Conservation (phyloP, 35 echinoderm and acorn worm species). For the Anneissia japonica region DNA sequence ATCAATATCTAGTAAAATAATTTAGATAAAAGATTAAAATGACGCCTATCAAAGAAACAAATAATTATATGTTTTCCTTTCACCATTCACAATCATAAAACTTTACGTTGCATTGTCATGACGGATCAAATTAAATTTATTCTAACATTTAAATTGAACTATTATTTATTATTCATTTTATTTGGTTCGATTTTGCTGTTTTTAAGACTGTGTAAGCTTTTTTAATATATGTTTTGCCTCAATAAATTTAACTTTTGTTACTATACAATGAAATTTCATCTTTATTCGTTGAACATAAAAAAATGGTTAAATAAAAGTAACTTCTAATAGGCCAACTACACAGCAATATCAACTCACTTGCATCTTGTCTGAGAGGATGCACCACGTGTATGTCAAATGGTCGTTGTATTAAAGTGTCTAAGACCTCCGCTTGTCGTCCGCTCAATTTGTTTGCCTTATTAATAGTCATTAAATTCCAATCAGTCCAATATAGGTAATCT, state of each 20-base stretch:
- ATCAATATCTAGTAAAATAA: no score
- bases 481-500: constrained; percentile 75
- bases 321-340: not conserved
- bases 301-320: not conserved
- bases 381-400: constrained; percentile 76
- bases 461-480: constrained; percentile 63
- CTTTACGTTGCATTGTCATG: no score
- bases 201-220: no score
- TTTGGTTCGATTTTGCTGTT: no score
- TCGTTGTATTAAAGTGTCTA: constrained; percentile 41
- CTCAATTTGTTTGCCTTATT: constrained; percentile 74
- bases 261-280: not conserved
- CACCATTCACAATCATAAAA: no score
- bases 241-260: not conserved
- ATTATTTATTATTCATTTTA: no score
- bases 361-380: constrained; percentile 59
- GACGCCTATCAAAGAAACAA: no score
- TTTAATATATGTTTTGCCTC: not conserved
- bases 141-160: no score
- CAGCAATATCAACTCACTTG: constrained; percentile 8
- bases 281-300: not conserved
- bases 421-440: constrained; percentile 14
- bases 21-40: no score
- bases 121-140: no score
- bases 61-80: no score